Base-by-base conservation (phyloP, 2,888 invertebrate species). In the Pogonocherus hispidulus region DNA sequence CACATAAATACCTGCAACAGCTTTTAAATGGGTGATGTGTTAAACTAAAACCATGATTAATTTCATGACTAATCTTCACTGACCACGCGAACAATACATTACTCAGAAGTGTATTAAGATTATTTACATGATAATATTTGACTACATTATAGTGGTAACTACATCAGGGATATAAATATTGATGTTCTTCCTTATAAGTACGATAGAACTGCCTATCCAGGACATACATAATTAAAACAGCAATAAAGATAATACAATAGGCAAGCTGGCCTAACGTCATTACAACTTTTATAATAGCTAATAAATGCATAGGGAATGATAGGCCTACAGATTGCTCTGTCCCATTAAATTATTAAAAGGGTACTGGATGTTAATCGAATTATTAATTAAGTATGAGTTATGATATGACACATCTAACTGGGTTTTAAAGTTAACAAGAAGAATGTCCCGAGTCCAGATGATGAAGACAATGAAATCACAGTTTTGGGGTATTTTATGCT, bases 271-370 rank as follows among this genome's bases (percentile, higher is more conserved):
- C 41, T 41, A 16, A 11, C 37, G n/a, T 9, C 37, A 11, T 11
- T 37, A 37, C 11, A 37, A 41, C 14, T 41, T n/a, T n/a, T 41
- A 41, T 41, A 41, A 41, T 41, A 14, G 41, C 41, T 41, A 41
- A 41, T n/a, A n/a, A n/a, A n/a, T 41, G 41, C 41, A 41, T 41
- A 41, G n/a, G 41, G 41, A 41, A 41, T 41, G 41, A 41, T 14
- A 14, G 16, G 5, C 14, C 14, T 5, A 41, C 41, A 16, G n/a
- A 41, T 9, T 11, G 9, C 5, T 6, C 27, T 27, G 5, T 27
- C 4, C 5, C 27, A 6, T 32, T 32, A 6, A 32, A 32, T 32
- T 11, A 32, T 32, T 8, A 32, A 2, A 11, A 32, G 3, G 32
- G 9, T 11, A 32, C 1, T 11, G 32, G 32, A 11, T 32, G 9